These are phyloP conservation scores for Agrypnia vestita DNA, from an alignment of 1,140 invertebrate species.

Conservation along the genomic window DNA sequence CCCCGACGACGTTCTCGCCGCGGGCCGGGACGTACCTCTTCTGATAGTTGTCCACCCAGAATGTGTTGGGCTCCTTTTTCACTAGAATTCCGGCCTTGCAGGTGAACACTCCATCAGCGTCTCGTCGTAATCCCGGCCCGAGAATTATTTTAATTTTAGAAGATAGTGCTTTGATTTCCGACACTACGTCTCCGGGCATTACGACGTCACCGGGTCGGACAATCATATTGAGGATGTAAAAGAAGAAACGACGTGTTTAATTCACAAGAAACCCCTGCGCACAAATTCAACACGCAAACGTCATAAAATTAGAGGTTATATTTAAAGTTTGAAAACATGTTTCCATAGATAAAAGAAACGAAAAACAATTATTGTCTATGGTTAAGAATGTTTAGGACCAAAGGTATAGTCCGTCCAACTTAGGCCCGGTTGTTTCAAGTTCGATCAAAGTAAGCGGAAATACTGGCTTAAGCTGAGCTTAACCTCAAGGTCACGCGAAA, in stretches of 20 bases:
- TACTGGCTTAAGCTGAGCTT: too few relatives aligned
- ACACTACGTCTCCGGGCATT: conserved; percentile 82
- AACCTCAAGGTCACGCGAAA: too few relatives aligned
- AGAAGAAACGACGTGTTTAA: background rate
- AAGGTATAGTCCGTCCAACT: too few relatives aligned
- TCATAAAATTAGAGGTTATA: background rate
- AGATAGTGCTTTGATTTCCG: conserved; percentile 71
- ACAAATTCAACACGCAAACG: background rate
- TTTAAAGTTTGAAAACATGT: background rate
- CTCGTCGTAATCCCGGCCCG: conserved; percentile 87
- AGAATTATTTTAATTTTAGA: conserved; percentile 79
- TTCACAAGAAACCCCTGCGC: background rate
- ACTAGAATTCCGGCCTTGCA: conserved; percentile 86
- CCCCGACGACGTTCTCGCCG: conserved; percentile 90
- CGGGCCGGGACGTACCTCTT: conserved; percentile 87
- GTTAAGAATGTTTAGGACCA: too few relatives aligned
- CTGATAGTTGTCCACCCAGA: conserved; percentile 89
- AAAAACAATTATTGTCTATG: too few relatives aligned
- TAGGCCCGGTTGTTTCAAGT: too few relatives aligned
- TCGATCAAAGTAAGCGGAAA: too few relatives aligned
- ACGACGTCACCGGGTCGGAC: conserved; percentile 72
- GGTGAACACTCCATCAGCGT: conserved; percentile 78
- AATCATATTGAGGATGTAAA: conserved; percentile 42
- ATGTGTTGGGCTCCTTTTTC: conserved; percentile 83
- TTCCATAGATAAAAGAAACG: too few relatives aligned